These are phyloP conservation scores for Asbolus verrucosus DNA, from an alignment of 1,140 invertebrate genomes.

Conservation along the genomic window DNA sequence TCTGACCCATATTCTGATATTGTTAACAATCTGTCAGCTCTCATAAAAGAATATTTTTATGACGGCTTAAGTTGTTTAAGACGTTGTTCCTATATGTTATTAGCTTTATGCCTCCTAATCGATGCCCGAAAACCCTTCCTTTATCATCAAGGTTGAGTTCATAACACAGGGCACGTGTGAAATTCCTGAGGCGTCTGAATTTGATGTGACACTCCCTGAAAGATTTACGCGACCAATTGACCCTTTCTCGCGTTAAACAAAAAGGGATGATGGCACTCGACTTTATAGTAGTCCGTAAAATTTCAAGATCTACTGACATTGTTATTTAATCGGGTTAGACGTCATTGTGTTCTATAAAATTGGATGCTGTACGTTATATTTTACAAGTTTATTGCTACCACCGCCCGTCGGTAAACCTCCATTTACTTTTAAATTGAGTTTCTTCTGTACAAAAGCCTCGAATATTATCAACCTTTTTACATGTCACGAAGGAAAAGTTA, in stretches of 20 bases:
- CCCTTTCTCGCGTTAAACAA: slow-evolving; percentile 31
- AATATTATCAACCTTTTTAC: slow-evolving; percentile 16
- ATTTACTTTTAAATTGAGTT: slow-evolving; percentile 45
- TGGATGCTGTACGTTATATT: slow-evolving; percentile 44
- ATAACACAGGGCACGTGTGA: slow-evolving; percentile 12
- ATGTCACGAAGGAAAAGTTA: background rate
- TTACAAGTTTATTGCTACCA: slow-evolving; percentile 41
- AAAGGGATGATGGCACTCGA: slow-evolving; percentile 26
- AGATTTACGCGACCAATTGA: slow-evolving; percentile 32
- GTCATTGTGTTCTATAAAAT: slow-evolving; percentile 40
- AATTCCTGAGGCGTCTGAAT: slow-evolving; percentile 19
- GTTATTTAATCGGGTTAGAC: slow-evolving; percentile 41
- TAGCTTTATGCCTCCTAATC: background rate
- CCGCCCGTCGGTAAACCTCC: slow-evolving; percentile 22
- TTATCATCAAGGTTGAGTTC: background rate
- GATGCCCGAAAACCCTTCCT: background rate
- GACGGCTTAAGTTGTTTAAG: background rate
- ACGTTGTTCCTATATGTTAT: background rate
- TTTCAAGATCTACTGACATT: slow-evolving; percentile 35
- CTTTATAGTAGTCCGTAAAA: slow-evolving; percentile 31
- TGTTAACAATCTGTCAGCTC: slow-evolving; percentile 1
- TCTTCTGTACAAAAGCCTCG: slow-evolving; percentile 18
- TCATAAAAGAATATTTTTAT: slow-evolving; percentile 6
- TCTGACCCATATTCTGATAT: background rate
- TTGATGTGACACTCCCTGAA: slow-evolving; percentile 25